phyloP scores from a whole-genome alignment of 2,888 invertebrate genomes.

The Coelopa pilipes region DNA sequence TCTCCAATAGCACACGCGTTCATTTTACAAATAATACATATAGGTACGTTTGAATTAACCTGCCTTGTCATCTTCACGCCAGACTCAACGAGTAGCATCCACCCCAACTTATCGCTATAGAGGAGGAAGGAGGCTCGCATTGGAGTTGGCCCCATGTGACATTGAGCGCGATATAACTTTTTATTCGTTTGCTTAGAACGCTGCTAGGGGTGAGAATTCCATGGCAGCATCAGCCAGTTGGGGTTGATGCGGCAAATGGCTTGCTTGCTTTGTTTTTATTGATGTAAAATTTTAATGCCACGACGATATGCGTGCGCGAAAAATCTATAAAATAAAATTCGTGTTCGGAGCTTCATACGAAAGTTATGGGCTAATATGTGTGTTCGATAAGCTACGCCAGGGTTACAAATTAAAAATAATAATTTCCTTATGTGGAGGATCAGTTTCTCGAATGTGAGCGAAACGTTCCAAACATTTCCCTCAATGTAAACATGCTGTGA shows the following conservation, averaged over 20 bases:
- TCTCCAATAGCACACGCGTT: slow-evolving; percentile 16
- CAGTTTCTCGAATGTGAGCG: background rate
- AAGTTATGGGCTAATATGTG: background rate
- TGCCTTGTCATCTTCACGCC: background rate
- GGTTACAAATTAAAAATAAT: slow-evolving; percentile 10
- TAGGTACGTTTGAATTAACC: too few species aligned
- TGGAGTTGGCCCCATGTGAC: slow-evolving; percentile 56
- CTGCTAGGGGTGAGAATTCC: slow-evolving; percentile 37
- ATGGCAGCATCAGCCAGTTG: slow-evolving; percentile 19
- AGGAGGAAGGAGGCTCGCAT: slow-evolving; percentile 3
- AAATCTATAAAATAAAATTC: slow-evolving; percentile 55
- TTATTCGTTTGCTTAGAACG: slow-evolving; percentile 64
- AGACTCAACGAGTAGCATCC: background rate
- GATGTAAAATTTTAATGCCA: slow-evolving; percentile 62
- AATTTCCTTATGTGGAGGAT: slow-evolving; percentile 7
- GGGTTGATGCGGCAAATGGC: slow-evolving; percentile 7
- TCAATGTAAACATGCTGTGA: too few species aligned
- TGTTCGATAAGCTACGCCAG: slow-evolving; percentile 10
- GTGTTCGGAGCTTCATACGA: slow-evolving; percentile 45
- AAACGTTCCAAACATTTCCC: too few species aligned
- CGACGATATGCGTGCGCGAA: slow-evolving; percentile 56
- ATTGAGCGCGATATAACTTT: slow-evolving; percentile 57
- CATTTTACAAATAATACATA: background rate
- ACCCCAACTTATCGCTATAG: slow-evolving; percentile 9
- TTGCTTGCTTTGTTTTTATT: slow-evolving; percentile 16